Percentiles rank a stretch among this genome's conserved stretches.
phyloP scores from a whole-genome alignment of 2,113 vertebrate genomes.

The Tinamus guttatus region DNA sequence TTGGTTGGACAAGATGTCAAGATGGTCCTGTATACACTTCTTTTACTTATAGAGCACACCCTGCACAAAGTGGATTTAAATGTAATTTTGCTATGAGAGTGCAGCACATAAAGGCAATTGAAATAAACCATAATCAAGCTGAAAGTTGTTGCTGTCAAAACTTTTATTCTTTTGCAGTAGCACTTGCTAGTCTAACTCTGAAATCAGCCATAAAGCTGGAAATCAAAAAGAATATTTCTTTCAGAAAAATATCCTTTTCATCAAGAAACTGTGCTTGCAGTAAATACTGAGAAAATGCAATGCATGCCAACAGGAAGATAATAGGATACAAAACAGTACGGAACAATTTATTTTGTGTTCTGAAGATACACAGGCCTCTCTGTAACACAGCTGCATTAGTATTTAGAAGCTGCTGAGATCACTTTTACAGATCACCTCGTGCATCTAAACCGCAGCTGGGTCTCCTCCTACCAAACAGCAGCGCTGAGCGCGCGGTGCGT shows the following conservation, averaged over 20 bases:
- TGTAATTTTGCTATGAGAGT: background rate
- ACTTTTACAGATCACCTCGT: background rate
- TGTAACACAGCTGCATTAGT: background rate
- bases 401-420: background rate
- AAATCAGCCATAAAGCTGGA: background rate
- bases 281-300: background rate
- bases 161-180: background rate
- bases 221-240: background rate
- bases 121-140: background rate
- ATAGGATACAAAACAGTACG: background rate
- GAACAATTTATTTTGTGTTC: background rate
- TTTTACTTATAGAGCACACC: background rate
- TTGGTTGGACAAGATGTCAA: background rate
- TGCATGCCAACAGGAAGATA: background rate
- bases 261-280: background rate
- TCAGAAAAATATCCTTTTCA: background rate
- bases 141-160: background rate
- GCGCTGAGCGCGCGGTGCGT: background rate
- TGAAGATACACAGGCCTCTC: background rate
- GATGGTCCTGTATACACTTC: background rate
- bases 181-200: background rate
- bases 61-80: background rate
- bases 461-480: constrained; percentile 10
- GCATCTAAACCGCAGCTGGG: background rate
- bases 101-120: background rate